Percentiles rank a stretch among this genome's conserved stretches.
These are phyloP conservation scores for Dasysyrphus tricinctus DNA, from an alignment of 2,888 invertebrate species.

Conservation along the genomic window DNA sequence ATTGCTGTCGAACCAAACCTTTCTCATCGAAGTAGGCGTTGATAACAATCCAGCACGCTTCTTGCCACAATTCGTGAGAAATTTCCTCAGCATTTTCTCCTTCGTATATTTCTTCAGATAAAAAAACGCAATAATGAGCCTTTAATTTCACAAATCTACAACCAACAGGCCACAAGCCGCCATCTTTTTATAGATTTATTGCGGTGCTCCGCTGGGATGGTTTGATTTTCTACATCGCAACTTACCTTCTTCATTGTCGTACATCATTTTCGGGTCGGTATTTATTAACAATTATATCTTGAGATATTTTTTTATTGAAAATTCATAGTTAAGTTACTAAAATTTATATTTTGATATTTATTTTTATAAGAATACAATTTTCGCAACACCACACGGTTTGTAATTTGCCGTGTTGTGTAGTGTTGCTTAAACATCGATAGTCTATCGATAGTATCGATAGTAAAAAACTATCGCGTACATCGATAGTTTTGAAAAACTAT, in stretches of 20 bases:
- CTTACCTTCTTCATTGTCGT: conserved; percentile 83
- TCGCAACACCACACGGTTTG: conserved; percentile 11
- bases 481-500: too few species aligned
- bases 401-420: conserved; percentile 22
- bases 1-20: conserved; percentile 98
- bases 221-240: conserved; percentile 13
- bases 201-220: not conserved
- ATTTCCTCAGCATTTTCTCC: conserved; percentile 97
- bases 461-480: too few species aligned
- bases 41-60: conserved; percentile 99
- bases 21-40: conserved; percentile 99
- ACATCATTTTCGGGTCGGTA: conserved; percentile 79
- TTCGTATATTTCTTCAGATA: conserved; percentile 85
- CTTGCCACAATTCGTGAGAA: conserved; percentile 99
- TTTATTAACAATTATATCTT: conserved; percentile 52
- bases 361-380: not conserved
- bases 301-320: not conserved
- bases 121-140: not conserved
- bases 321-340: conserved; percentile 38
- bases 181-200: conserved; percentile 37
- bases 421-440: too few species aligned
- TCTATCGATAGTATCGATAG: too few species aligned
- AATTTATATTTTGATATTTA: not conserved
- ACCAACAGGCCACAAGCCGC: conserved; percentile 35
- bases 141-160: conserved; percentile 25